phyloP scores from a whole-genome alignment of 2,113 vertebrate genomes.

The Mormoops blainvillei region DNA sequence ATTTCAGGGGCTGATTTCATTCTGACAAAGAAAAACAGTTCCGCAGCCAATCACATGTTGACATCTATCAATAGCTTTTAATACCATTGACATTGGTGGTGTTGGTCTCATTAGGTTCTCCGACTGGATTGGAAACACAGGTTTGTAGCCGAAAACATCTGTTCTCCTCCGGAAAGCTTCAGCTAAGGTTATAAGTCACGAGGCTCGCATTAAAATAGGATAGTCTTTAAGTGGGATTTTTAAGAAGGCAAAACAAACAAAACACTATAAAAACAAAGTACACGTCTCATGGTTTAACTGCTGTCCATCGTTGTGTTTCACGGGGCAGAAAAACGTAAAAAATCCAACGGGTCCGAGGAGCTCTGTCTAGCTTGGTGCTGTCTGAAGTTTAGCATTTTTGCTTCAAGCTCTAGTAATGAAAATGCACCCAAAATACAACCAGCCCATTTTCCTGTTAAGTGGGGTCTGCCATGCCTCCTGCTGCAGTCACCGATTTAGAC shows the following conservation, averaged over 20 bases:
- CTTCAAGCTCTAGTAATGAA: not conserved
- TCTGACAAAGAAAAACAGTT: not conserved
- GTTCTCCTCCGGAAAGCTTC: constrained; percentile 10
- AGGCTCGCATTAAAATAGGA: not conserved
- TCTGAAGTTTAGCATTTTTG: not conserved
- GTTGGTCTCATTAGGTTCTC: not conserved
- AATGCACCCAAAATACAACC: not conserved
- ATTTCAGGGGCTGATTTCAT: constrained; percentile 6
- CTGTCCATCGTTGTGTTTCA: not conserved
- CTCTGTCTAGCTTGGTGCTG: not conserved
- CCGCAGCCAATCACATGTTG: constrained; percentile 1
- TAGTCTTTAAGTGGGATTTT: not conserved
- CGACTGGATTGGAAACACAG: not conserved
- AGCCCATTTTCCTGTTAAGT: not conserved
- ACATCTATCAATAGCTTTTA: constrained; percentile 4
- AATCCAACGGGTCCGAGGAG: not conserved
- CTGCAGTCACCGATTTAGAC: not conserved
- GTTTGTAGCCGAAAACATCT: not conserved
- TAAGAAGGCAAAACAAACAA: not conserved
- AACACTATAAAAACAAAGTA: not conserved
- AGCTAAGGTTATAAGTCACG: not conserved
- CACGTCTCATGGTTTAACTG: not conserved
- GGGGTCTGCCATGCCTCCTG: not conserved
- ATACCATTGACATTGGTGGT: not conserved
- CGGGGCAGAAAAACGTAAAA: not conserved